Conservation (phyloP, 2,113 vertebrate genomes). For the Indri indri region DNA sequence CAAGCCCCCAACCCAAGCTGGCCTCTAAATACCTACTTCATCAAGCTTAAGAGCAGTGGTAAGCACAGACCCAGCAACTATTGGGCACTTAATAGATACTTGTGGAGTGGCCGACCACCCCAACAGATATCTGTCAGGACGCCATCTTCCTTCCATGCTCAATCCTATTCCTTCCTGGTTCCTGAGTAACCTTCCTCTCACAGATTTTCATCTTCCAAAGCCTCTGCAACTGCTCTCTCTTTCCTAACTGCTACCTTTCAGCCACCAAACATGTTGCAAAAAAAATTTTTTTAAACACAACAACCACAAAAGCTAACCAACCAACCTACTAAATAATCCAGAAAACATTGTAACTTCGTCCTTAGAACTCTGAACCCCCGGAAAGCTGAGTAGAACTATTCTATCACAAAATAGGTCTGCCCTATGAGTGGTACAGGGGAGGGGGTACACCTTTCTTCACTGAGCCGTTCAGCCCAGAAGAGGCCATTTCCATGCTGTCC, state of each 20-base stretch:
- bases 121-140: not conserved
- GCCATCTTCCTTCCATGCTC: not conserved
- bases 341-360: not conserved
- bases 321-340: not conserved
- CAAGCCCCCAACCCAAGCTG: not conserved
- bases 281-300: not conserved
- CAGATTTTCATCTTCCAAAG: not conserved
- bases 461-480: not conserved
- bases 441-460: not conserved
- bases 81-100: not conserved
- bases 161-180: too few species aligned
- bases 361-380: not conserved
- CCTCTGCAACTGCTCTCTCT: not conserved
- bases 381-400: not conserved
- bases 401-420: not conserved
- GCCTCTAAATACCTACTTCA: not conserved
- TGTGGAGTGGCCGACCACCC: not conserved
- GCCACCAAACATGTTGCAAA: not conserved
- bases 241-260: not conserved
- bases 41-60: not conserved
- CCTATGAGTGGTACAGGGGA: rapidly evolving
- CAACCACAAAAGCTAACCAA: not conserved
- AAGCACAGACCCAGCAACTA: not conserved
- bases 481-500: not conserved
- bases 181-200: not conserved